Evolutionary conservation across 2,113 vertebrate genomes (phyloP).

Genomic region (Epinephelus fuscoguttatus): DNA sequence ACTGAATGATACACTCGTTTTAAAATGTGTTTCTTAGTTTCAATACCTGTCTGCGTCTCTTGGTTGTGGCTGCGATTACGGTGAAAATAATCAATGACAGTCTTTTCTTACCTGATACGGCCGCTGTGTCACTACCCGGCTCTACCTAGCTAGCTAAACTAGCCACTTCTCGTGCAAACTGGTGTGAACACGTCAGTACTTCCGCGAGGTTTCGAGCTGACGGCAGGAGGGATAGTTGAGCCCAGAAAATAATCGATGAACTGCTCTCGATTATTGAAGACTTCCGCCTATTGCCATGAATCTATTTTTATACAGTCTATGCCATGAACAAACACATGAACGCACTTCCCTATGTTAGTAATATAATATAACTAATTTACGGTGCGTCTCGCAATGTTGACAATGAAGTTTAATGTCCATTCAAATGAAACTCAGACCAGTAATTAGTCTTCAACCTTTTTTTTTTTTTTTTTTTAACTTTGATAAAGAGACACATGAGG

Average conservation of each 20-base stretch:
- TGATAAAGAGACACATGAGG: conserved; percentile 7
- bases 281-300: not conserved
- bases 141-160: conserved; percentile 78
- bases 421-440: not conserved
- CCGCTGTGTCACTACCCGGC: conserved; percentile 85
- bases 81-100: conserved; percentile 38
- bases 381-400: not conserved
- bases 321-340: not conserved
- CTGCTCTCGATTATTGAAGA: not conserved
- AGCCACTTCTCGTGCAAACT: conserved; percentile 68
- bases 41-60: not conserved
- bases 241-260: conserved; percentile 44
- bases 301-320: too few species aligned
- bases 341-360: not conserved
- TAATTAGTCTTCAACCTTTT: not conserved
- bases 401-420: not conserved
- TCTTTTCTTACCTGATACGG: conserved; percentile 82
- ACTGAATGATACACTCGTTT: not conserved
- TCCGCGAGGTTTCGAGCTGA: conserved; percentile 66
- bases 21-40: not conserved
- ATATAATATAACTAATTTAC: not conserved
- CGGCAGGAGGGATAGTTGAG: conserved; percentile 71
- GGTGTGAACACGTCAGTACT: conserved; percentile 86
- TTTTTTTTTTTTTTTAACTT: not conserved
- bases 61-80: not conserved